A percentile compares a stretch with the other conserved stretches of the same genome.
Conservation (phyloP, 2,797 vertebrate genomes). For the Distichodus sexfasciatus region DNA sequence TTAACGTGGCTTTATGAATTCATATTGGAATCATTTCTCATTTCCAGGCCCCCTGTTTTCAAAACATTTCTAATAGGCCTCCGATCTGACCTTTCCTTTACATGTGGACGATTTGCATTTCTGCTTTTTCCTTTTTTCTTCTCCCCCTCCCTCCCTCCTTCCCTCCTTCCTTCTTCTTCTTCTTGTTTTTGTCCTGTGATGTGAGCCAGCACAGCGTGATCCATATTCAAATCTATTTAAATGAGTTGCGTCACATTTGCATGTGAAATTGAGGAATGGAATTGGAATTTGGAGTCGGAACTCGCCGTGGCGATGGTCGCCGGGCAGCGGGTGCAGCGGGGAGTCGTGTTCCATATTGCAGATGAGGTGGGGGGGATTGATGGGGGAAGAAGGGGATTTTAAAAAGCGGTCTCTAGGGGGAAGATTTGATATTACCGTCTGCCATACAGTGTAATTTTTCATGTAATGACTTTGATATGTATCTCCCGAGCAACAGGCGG, state of each 20-base stretch:
- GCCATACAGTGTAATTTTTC: constrained; percentile 38
- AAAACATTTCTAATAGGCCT: not conserved
- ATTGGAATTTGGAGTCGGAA: constrained; percentile 69
- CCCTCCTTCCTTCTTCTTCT: constrained; percentile 55
- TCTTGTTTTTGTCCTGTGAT: constrained; percentile 60
- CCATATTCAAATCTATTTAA: constrained; percentile 82
- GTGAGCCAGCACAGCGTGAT: constrained; percentile 70
- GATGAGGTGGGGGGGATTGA: constrained; percentile 60
- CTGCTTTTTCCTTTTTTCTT: constrained; percentile 52
- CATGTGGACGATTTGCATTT: constrained; percentile 70
- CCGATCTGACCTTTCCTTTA: constrained; percentile 42
- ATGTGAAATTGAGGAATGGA: constrained; percentile 73
- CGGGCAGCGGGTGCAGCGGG: constrained; percentile 60
- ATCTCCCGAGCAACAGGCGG: constrained; percentile 32
- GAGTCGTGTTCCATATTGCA: constrained; percentile 63
- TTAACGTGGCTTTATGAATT: not conserved
- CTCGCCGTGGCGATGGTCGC: constrained; percentile 72
- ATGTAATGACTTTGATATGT: constrained; percentile 58
- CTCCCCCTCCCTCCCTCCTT: no score
- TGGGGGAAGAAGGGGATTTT: constrained; percentile 57
- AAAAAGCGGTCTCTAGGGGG: constrained; percentile 60
- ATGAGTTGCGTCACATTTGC: constrained; percentile 72
- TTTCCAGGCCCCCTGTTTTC: not conserved
- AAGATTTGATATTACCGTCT: constrained; percentile 47
- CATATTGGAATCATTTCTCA: not conserved